Conservation (phyloP, 2,888 invertebrate genomes). For the Trachelus troglodyta region DNA sequence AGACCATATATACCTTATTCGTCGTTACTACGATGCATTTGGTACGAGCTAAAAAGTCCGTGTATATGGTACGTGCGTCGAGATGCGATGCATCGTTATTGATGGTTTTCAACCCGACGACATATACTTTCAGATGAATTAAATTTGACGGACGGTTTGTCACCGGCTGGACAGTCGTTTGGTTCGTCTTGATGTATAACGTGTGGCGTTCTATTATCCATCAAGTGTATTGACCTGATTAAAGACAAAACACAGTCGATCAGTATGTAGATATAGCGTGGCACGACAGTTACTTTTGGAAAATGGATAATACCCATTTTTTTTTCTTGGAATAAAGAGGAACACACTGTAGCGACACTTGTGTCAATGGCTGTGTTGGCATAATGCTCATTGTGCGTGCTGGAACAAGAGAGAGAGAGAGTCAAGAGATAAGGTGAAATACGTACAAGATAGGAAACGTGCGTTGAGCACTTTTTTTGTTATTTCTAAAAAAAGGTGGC, state of each 20-base stretch:
- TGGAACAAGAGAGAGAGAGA: background rate
- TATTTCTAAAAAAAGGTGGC: background rate
- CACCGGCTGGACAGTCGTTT: background rate
- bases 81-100: background rate
- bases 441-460: background rate
- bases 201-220: background rate
- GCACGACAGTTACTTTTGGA: background rate
- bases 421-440: background rate
- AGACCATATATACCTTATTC: background rate
- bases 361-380: constrained; percentile 54
- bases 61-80: background rate
- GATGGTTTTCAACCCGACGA: background rate
- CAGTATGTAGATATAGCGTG: background rate
- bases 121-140: background rate
- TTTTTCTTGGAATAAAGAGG: constrained; percentile 41
- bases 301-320: background rate
- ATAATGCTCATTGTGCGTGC: constrained; percentile 46
- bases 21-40: background rate
- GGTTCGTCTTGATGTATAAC: background rate
- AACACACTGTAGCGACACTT: constrained; percentile 49
- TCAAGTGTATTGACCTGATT: background rate
- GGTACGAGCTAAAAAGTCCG: background rate
- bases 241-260: background rate
- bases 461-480: background rate
- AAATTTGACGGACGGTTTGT: background rate